Base-by-base conservation (phyloP, 2,888 invertebrate species). In the Scelioninae gen. 1 region DNA sequence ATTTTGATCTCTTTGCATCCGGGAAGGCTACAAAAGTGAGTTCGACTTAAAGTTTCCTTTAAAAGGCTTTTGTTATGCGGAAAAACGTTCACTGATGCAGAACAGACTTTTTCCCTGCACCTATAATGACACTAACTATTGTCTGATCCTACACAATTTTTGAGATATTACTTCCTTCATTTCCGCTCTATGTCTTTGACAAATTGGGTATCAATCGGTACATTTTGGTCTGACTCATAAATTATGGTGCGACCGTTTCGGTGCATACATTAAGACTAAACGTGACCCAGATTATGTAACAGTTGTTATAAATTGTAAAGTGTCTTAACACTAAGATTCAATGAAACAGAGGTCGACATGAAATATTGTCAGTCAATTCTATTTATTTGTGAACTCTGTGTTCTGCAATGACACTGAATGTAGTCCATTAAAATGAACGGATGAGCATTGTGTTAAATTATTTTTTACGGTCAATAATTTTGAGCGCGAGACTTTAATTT, bases 1-100 rank as follows among this genome's bases (percentile, higher is more conserved):
- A 83, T 82, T 80, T 84, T 84, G 84, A 77, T 84, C 85, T 86
- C 82, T 86, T 86, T 85, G 84, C 85, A 87, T 86, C 86, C 87
- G 85, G 85, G 86, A 86, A 84, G 85, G 60, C 62, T 75, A 47
- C 72, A 65, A 75, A 77, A 78, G 71, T 63, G 31, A 43, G 56
- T 45, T 55, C 68, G 34, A 43, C 49, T 32, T 49, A 65, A 81
- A 62, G 47, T 34, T 69, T 60, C 62, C 68, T 66, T 49, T 71
- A 45, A 40, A 53, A 29, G 69, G 55, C 69, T 51, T 56, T 69
- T 63, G 62, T 40, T 72, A 68, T 49, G 43, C 66, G 43, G 40
- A 62, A 62, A 62, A 72, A 43, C 49, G 23, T 66, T 40, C 11
- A 49, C 45, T 34, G 6, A 31, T 53, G 31, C n/a, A n/a, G 23